Base-by-base conservation (phyloP, 1,140 invertebrate species). In the Pseudomyrmex concolor region DNA sequence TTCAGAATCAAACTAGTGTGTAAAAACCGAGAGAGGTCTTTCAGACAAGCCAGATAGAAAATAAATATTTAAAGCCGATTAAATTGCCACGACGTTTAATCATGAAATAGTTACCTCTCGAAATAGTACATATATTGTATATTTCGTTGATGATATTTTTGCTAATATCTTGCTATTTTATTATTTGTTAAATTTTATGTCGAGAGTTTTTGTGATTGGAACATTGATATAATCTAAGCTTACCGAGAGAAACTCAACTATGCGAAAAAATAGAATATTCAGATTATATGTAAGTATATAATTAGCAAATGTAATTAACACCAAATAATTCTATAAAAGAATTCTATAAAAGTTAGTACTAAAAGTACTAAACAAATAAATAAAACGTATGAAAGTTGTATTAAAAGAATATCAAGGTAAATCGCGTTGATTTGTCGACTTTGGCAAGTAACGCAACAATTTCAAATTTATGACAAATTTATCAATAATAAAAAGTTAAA, bases 21-120 rank as follows among this genome's bases (percentile, higher is more conserved):
- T 22, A 71, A 55, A 54, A 55, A 34, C 34, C 34, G 34, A 48
- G 45, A 63, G 3, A 15, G 9, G 50, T 7, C 4, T 50, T 70
- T 68, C 64, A 68, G 55, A 25, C 57, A 62, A 74, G 78, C 70
- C 60, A 60, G 48, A 78, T 54, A 88, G 55, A 62, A 55, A 62
- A 54, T 60, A 73, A 64, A 73, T 62, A 13, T 83, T 13, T 50
- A 83, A 88, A 85, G 72, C 71, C 72, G 72, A 88, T 89, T 78
- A 88, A 87, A 87, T 62, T 71, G 76, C 57, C 45, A 74, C 67
- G 64, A 66, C 77, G 85, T 87, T 88, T 88, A 87, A 88, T 88
- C 83, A 88, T 57, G 17, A n/a, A 72, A 78, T 55, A 48, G 72
- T 63, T 25, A 25, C 25, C 25, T 25, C 25, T 25, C 59, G 22